A percentile compares a stretch with the other conserved stretches of the same genome.
Conservation (phyloP, 2,888 invertebrate species). For the Cistogaster globosa region DNA sequence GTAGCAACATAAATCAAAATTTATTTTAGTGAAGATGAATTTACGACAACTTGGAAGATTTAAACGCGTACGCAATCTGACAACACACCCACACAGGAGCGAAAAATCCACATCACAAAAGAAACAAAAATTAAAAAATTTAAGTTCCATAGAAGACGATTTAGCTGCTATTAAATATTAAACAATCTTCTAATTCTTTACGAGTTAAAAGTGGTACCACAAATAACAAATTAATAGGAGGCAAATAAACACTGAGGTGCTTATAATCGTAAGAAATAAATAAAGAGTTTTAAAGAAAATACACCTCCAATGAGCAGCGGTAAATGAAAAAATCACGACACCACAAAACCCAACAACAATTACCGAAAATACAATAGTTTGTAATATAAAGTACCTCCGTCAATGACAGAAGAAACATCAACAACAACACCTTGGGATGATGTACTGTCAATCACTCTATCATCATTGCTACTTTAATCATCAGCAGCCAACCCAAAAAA, state of each 20-base stretch:
- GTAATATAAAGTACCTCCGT: slow-evolving; percentile 29
- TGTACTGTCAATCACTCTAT: slow-evolving; percentile 71
- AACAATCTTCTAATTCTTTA: slow-evolving; percentile 45
- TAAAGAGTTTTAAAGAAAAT: slow-evolving; percentile 59
- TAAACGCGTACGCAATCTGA: slow-evolving; percentile 56
- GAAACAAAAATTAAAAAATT: slow-evolving; percentile 21
- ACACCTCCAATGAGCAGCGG: slow-evolving; percentile 57
- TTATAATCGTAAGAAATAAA: slow-evolving; percentile 26
- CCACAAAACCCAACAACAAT: slow-evolving; percentile 25
- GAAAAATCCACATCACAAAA: slow-evolving; percentile 22
- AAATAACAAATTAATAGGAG: slow-evolving; percentile 45
- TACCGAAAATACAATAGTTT: slow-evolving; percentile 43
- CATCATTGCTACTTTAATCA: slow-evolving; percentile 49
- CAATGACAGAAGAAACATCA: slow-evolving; percentile 57
- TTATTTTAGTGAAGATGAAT: slow-evolving; percentile 71
- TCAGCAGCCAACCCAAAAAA: slow-evolving; percentile 34
- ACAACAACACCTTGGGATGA: slow-evolving; percentile 73
- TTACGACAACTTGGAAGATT: slow-evolving; percentile 40
- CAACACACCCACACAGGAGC: slow-evolving; percentile 71
- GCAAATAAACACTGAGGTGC: neutral
- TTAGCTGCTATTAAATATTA: slow-evolving; percentile 7
- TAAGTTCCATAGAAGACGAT: neutral
- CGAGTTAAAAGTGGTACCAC: slow-evolving; percentile 52
- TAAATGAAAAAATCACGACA: neutral
- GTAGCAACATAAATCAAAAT: slow-evolving; percentile 81